Evolutionary conservation across 2,888 invertebrate genomes (phyloP).

Genomic region (Ormyrus labotus): DNA sequence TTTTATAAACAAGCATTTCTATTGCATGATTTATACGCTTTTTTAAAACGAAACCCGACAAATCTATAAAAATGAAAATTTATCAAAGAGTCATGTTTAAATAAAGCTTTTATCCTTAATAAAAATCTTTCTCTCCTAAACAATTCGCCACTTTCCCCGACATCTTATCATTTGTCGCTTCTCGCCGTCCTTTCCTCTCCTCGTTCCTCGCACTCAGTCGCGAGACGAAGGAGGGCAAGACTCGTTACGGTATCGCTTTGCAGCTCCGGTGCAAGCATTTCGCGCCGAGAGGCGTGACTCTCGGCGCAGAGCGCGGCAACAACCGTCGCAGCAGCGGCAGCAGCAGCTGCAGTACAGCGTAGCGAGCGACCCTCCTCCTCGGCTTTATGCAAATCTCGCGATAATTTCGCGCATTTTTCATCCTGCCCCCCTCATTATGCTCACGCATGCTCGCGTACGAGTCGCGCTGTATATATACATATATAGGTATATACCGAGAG

Average conservation of each 20-base stretch:
- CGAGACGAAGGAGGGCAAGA: too few relatives aligned
- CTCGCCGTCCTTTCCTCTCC: not conserved
- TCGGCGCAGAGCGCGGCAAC: not conserved
- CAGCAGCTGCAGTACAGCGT: too few relatives aligned
- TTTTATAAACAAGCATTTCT: not conserved
- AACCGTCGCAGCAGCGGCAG: not conserved
- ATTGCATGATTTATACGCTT: not conserved
- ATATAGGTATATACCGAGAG: not conserved
- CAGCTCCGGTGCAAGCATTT: not conserved
- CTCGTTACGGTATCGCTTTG: not conserved
- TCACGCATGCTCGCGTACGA: conserved; percentile 13
- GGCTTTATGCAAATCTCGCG: conserved; percentile 2
- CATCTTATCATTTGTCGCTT: not conserved
- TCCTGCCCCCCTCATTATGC: conserved; percentile 10
- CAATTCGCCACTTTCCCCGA: not conserved
- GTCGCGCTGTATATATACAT: too few relatives aligned
- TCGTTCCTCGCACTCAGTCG: not conserved
- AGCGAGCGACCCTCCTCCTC: too few relatives aligned
- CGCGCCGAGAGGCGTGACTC: not conserved
- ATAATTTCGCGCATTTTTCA: conserved; percentile 15
- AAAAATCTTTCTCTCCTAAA: too few relatives aligned
- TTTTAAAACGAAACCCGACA: not conserved
- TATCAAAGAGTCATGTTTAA: too few relatives aligned
- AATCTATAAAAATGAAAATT: too few relatives aligned
- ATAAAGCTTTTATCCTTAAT: too few relatives aligned